Percentiles rank a stretch among this genome's conserved stretches.
These are phyloP conservation scores for Alosa sapidissima DNA, from an alignment of 2,797 vertebrate genomes.

Conservation along the genomic window DNA sequence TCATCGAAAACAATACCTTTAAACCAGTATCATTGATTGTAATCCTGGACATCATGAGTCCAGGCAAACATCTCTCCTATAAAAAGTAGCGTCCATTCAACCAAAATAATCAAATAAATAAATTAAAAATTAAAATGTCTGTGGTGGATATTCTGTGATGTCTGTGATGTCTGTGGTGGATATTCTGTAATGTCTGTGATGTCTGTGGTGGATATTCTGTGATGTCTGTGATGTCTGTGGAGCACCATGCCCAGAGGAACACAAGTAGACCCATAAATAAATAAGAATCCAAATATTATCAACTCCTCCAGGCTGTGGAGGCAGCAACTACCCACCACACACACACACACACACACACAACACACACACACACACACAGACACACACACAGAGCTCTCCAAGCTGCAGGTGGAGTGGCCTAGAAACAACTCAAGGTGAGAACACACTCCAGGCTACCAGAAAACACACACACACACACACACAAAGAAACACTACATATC, in stretches of 20 bases:
- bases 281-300: neutral
- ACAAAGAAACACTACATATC: neutral
- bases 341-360: neutral
- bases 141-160: no score
- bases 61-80: no score
- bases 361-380: neutral
- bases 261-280: neutral
- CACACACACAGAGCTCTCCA: neutral
- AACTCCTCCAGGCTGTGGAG: neutral
- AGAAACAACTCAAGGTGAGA: conserved; percentile 8
- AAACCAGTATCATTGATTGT: no score
- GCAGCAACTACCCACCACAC: neutral
- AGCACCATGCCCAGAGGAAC: neutral
- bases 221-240: no score
- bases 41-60: no score
- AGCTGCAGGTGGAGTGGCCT: neutral
- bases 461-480: conserved; percentile 16
- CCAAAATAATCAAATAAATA: no score
- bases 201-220: no score
- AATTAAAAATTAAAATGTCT: no score
- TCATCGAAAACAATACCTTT: no score
- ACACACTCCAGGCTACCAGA: neutral
- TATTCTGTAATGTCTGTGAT: no score
- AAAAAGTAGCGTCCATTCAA: no score
- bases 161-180: no score